Evolutionary conservation across 2,888 invertebrate species (phyloP).

Genomic region (Anoncus sp.): DNA sequence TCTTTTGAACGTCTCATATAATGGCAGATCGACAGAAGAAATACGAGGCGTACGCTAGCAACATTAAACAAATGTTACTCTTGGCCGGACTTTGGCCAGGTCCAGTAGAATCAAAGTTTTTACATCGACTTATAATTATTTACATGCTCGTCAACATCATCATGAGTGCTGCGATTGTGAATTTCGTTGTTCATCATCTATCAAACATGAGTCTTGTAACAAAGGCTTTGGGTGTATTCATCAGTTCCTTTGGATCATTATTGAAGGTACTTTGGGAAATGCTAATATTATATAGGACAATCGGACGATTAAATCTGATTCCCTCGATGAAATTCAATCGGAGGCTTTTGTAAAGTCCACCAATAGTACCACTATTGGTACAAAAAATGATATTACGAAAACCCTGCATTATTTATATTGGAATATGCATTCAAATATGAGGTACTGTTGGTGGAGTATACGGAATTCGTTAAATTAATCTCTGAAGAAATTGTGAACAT

Average conservation of each 20-base stretch:
- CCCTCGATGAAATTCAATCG: no score
- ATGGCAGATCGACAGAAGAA: conserved; percentile 25
- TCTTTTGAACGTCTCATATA: not conserved
- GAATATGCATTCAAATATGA: no score
- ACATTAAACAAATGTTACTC: conserved; percentile 32
- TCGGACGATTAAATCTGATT: no score
- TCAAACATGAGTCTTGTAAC: not conserved
- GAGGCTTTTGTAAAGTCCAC: no score
- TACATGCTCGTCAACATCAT: not conserved
- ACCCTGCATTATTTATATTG: no score
- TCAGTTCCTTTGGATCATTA: not conserved
- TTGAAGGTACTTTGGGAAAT: not conserved
- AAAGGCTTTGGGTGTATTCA: not conserved
- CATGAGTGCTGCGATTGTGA: not conserved
- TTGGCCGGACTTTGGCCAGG: conserved; percentile 56
- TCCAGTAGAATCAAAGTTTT: conserved; percentile 11
- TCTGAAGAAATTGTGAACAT: no score
- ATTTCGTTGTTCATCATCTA: not conserved
- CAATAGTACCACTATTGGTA: no score
- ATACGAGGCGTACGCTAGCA: conserved; percentile 36
- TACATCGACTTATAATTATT: conserved; percentile 15
- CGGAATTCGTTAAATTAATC: no score
- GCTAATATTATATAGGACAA: no score
- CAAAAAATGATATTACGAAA: no score
- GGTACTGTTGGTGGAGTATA: no score